phyloP scores from a whole-genome alignment of 2,888 invertebrate species.

The Drosophila picticornis region DNA sequence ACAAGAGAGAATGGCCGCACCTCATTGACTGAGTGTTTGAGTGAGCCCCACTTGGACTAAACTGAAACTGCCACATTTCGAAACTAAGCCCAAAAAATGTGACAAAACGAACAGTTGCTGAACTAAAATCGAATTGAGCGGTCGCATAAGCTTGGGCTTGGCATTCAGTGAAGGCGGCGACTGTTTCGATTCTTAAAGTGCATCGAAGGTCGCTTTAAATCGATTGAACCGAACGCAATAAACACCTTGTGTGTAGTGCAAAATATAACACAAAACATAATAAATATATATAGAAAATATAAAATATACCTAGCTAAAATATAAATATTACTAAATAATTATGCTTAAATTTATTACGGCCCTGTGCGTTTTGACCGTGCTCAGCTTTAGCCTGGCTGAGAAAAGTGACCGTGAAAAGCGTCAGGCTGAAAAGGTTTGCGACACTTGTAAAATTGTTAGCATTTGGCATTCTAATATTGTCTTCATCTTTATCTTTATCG shows the following conservation, averaged over 20 bases:
- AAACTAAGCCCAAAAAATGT: constrained; percentile 58
- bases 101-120: constrained; percentile 68
- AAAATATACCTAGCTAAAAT: not conserved
- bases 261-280: not conserved
- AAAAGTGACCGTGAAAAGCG: constrained; percentile 38
- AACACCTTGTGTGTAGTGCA: constrained; percentile 3
- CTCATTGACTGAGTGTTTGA: constrained; percentile 11
- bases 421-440: constrained; percentile 51
- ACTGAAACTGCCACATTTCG: constrained; percentile 36
- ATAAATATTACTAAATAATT: not conserved
- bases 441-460: not conserved
- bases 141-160: constrained; percentile 60
- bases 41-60: constrained; percentile 17
- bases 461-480: not conserved
- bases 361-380: constrained; percentile 32
- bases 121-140: constrained; percentile 64
- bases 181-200: constrained; percentile 35
- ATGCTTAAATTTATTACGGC: constrained; percentile 46
- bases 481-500: not conserved
- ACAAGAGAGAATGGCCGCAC: constrained; percentile 50
- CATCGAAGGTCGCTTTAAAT: constrained; percentile 62
- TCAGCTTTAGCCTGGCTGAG: constrained; percentile 41
- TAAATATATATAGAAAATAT: not conserved
- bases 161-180: constrained; percentile 35
- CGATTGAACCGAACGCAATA: constrained; percentile 47